These are phyloP conservation scores for Sphaerophoria taeniata DNA, from an alignment of 2,888 invertebrate species.

Conservation along the genomic window DNA sequence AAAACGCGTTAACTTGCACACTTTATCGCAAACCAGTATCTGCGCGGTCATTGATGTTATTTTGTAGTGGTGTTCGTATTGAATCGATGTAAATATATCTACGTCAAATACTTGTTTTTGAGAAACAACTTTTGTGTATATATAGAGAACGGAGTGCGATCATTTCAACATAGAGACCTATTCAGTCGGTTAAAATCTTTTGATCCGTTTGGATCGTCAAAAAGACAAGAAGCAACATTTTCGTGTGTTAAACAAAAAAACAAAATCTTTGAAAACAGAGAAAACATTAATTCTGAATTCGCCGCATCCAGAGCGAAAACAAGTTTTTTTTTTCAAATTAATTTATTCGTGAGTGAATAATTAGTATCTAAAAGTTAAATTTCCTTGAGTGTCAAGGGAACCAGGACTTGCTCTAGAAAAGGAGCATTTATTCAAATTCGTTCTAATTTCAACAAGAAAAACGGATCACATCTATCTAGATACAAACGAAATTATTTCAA, in stretches of 20 bases:
- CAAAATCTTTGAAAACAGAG: neutral
- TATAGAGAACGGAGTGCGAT: constrained; percentile 61
- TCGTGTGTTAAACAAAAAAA: constrained; percentile 24
- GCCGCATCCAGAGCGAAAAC: constrained; percentile 48
- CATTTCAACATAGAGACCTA: constrained; percentile 51
- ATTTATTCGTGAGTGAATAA: constrained; percentile 20
- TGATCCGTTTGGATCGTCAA: constrained; percentile 72
- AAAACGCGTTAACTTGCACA: constrained; percentile 48
- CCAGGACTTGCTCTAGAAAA: constrained; percentile 28
- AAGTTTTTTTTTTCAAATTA: neutral
- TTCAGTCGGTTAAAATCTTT: constrained; percentile 75
- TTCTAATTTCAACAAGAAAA: constrained; percentile 5
- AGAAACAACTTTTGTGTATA: constrained; percentile 64
- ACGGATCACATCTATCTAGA: constrained; percentile 34
- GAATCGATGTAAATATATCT: constrained; percentile 27
- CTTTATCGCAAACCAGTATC: constrained; percentile 17
- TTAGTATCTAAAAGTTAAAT: constrained; percentile 1
- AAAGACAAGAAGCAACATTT: neutral
- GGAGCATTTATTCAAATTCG: constrained; percentile 33
- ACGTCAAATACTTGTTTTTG: constrained; percentile 36
- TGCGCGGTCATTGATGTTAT: constrained; percentile 32
- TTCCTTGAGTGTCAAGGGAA: constrained; percentile 22
- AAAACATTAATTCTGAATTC: constrained; percentile 48
- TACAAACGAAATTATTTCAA: constrained; percentile 24
- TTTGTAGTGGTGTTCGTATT: constrained; percentile 39